A percentile compares a stretch with the other conserved stretches of the same genome.
Evolutionary conservation across 2,113 vertebrate species (phyloP).

Genomic region (Kryptolebias marmoratus): DNA sequence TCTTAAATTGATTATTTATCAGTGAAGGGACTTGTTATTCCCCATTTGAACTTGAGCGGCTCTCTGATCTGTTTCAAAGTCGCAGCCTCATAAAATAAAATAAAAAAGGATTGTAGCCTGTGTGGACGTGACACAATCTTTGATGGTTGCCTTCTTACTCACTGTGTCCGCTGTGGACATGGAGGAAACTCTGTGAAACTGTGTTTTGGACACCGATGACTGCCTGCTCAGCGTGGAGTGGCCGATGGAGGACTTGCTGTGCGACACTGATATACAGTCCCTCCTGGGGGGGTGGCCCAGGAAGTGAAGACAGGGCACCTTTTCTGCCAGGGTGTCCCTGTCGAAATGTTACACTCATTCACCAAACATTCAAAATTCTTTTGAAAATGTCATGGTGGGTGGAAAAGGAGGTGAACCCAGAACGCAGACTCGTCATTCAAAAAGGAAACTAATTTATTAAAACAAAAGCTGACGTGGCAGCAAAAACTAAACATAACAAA

Average conservation of each 20-base stretch:
- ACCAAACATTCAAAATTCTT: background rate
- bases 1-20: no score
- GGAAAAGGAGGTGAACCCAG: no score
- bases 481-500: no score
- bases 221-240: slow-evolving; percentile 68
- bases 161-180: slow-evolving; percentile 77
- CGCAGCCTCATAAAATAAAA: background rate
- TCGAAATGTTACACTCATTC: slow-evolving; percentile 7
- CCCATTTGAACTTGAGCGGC: no score
- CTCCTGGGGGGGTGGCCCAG: slow-evolving; percentile 79
- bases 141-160: slow-evolving; percentile 37
- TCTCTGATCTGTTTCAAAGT: no score
- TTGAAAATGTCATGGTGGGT: background rate
- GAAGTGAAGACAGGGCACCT: slow-evolving; percentile 85
- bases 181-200: slow-evolving; percentile 72
- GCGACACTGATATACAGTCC: slow-evolving; percentile 75
- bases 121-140: no score
- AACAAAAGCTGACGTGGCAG: background rate
- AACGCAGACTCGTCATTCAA: no score
- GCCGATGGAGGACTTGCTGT: slow-evolving; percentile 82
- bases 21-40: no score
- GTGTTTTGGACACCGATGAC: slow-evolving; percentile 67
- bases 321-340: slow-evolving; percentile 88
- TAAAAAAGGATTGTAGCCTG: no score
- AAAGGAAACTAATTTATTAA: no score